phyloP scores from a whole-genome alignment of 2,888 invertebrate genomes.

The Limenitis camilla region DNA sequence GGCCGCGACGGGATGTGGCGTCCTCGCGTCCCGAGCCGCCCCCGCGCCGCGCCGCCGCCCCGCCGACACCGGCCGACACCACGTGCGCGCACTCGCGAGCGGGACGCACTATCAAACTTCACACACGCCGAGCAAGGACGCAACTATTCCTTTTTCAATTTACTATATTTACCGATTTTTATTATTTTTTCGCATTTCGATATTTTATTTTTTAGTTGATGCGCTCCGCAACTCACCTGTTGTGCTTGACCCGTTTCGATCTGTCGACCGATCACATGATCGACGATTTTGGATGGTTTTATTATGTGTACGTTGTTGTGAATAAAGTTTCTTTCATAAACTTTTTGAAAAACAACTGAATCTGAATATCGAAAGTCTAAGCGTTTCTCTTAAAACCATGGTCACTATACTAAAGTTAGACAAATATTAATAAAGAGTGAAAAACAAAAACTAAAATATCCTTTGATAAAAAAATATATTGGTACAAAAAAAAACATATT shows the following conservation, averaged over 20 bases:
- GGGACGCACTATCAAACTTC: constrained; percentile 36
- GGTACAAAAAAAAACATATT: background rate
- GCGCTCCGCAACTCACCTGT: constrained; percentile 71
- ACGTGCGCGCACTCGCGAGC: constrained; percentile 64
- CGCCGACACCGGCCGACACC: constrained; percentile 44
- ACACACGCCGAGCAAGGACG: constrained; percentile 38
- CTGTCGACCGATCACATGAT: constrained; percentile 67
- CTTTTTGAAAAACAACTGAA: background rate
- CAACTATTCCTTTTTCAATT: constrained; percentile 67
- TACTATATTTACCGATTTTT: constrained; percentile 72
- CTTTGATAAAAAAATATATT: background rate
- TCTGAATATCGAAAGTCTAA: background rate
- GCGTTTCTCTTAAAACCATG: constrained; percentile 1
- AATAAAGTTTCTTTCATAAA: constrained; percentile 6
- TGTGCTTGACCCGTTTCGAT: constrained; percentile 73
- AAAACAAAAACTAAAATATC: too few relatives aligned
- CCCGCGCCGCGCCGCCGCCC: constrained; percentile 35
- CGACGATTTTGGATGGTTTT: constrained; percentile 59
- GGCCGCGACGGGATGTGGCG: constrained; percentile 70
- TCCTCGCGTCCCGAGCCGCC: constrained; percentile 30
- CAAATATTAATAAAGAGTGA: too few relatives aligned
- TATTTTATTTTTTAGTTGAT: constrained; percentile 76
- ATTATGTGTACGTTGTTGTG: constrained; percentile 26
- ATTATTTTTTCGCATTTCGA: constrained; percentile 75
- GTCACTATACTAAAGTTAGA: background rate